Conservation (phyloP, 2,797 vertebrate species). For the Geotrypetes seraphini region DNA sequence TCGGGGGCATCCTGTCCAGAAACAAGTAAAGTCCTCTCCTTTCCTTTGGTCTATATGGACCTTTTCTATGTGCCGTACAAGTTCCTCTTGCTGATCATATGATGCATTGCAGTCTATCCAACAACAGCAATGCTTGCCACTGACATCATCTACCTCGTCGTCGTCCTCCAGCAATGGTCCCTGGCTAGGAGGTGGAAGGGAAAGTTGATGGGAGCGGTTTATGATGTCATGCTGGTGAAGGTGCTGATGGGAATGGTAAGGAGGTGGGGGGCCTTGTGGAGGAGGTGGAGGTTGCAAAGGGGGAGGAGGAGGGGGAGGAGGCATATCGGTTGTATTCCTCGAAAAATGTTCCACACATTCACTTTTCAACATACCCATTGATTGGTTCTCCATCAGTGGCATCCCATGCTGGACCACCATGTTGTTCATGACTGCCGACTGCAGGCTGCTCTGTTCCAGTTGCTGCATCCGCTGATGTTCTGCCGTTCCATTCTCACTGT, state of each 20-base stretch:
- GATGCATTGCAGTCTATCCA: slow-evolving; percentile 79
- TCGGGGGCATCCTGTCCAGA: slow-evolving; percentile 85
- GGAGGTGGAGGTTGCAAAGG: slow-evolving; percentile 24
- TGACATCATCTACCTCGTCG: slow-evolving; percentile 61
- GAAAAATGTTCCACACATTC: slow-evolving; percentile 43
- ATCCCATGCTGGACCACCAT: slow-evolving; percentile 75
- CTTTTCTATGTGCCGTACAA: slow-evolving; percentile 91
- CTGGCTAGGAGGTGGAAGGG: slow-evolving; percentile 35
- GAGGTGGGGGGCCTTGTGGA: slow-evolving; percentile 76
- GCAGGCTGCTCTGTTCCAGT: slow-evolving; percentile 60
- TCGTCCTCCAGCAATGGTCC: slow-evolving; percentile 65
- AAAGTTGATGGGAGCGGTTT: slow-evolving; percentile 9
- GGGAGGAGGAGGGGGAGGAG: slow-evolving; percentile 20
- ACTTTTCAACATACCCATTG: slow-evolving; percentile 33
- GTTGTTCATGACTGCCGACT: slow-evolving; percentile 58
- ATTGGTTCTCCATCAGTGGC: slow-evolving; percentile 29
- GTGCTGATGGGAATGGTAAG: slow-evolving; percentile 75
- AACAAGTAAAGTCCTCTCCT: slow-evolving; percentile 90
- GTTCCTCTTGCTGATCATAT: slow-evolving; percentile 82
- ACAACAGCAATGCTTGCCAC: slow-evolving; percentile 63
- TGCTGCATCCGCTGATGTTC: slow-evolving; percentile 62
- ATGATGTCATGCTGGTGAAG: slow-evolving; percentile 30
- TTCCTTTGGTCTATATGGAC: slow-evolving; percentile 89
- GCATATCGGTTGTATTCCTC: slow-evolving; percentile 1
- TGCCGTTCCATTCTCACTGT: slow-evolving; percentile 12